Base-by-base conservation (phyloP, 2,888 invertebrate genomes). In the Pantelozetes paolii region DNA sequence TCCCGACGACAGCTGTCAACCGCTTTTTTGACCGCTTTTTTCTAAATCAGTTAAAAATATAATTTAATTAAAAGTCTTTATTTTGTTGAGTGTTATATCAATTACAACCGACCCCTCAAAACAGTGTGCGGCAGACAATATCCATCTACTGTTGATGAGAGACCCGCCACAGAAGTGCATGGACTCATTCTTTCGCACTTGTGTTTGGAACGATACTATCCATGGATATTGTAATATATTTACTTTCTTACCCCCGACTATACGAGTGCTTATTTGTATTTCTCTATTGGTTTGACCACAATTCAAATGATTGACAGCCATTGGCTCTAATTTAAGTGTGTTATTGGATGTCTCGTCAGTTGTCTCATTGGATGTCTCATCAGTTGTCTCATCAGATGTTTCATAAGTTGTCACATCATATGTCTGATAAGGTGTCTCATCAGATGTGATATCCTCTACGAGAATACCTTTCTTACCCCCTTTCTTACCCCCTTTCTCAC, bases 101-200 rank as follows among this genome's bases (percentile, higher is more conserved):
- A n/a, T n/a, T n/a, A n/a, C n/a, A n/a, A 23, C 62, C 18, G 13
- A 42, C 62, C 67, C 40, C 1, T 40, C 9, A 40, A 77, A 76
- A 40, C 77, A 77, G 45, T 77, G 77, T 11, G 74, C 76, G 13
- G 77, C 77, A 1, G 77, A 75, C n/a, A 77, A 11, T 23, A 77
- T 28, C 77, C 77, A 77, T 9, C 48, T 30, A 20, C 71, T 15
- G 28, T 32, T 74, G 26, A 77, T 64, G 1, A 77, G 20, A 40
- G 71, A 18, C 71, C 76, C n/a, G 76, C 76, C 15, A 75, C 77
- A 48, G 15, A 67, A 40, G 67, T 67, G 67, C 40, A 23, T 40
- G 0, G 13, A 42, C 1, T 62, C n/a, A 18, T 36, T 3, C 23
- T 20, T 57, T 18, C 5, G 26, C 5, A 15, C 36, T 32, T 2